Conservation (phyloP, 64 coral and sea anemone species). For the Trachythela sp. region DNA sequence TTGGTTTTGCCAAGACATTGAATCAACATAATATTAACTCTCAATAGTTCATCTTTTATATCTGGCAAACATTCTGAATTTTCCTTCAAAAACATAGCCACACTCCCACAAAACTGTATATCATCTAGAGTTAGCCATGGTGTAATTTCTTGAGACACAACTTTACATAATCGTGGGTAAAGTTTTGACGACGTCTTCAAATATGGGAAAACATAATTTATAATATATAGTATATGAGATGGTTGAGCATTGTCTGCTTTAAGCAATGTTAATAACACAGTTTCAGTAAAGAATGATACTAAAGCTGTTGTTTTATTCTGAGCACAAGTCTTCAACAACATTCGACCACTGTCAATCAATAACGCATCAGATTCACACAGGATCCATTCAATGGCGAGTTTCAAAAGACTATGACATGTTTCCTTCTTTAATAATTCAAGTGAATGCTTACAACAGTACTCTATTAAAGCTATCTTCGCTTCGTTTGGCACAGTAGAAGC, state of each 20-base stretch:
- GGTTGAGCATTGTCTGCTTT: not conserved
- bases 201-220: not conserved
- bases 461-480: not conserved
- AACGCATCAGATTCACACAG: not conserved
- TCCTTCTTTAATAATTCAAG: not conserved
- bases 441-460: constrained; percentile 12
- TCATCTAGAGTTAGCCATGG: not conserved
- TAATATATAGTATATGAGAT: not conserved
- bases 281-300: not conserved
- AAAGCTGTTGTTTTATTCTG: not conserved
- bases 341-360: constrained; percentile 4
- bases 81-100: not conserved
- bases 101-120: not conserved
- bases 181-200: not conserved
- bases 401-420: not conserved
- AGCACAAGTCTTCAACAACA: not conserved
- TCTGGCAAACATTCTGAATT: not conserved
- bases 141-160: not conserved
- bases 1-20: constrained; percentile 14
- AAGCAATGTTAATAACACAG: not conserved
- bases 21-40: not conserved
- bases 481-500: not conserved
- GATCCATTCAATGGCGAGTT: constrained; percentile 7
- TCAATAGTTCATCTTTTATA: not conserved
- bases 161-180: not conserved